Percentiles rank a stretch among this genome's conserved stretches.
Evolutionary conservation across 2,888 invertebrate genomes (phyloP).

Genomic region (Tetrapedia diversipes): DNA sequence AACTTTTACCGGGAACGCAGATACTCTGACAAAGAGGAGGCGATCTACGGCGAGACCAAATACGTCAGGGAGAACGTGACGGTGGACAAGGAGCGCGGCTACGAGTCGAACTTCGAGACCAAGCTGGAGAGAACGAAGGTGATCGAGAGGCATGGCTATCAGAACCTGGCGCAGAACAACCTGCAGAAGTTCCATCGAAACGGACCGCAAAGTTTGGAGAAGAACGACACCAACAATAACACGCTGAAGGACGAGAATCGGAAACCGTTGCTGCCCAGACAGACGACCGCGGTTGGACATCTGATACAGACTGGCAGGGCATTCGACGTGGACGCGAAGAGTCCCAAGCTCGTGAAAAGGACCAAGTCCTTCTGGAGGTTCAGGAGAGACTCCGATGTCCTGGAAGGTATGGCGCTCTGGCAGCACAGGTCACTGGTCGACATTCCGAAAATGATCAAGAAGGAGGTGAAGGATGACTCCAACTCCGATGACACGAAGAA

Average conservation of each 20-base stretch:
- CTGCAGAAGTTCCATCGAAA: conserved; percentile 55
- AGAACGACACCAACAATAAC: conserved; percentile 79
- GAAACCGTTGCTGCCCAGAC: conserved; percentile 85
- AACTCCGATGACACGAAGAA: conserved; percentile 68
- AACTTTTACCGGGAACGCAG: conserved; percentile 72
- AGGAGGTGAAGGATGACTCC: conserved; percentile 80
- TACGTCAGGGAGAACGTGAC: conserved; percentile 59
- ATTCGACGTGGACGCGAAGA: conserved; percentile 84
- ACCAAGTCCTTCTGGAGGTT: conserved; percentile 95
- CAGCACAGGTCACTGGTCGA: conserved; percentile 93
- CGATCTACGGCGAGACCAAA: conserved; percentile 78
- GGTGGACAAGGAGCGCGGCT: conserved; percentile 80
- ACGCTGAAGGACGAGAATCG: conserved; percentile 80
- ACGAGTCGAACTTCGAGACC: conserved; percentile 81
- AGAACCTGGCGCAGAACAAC: conserved; percentile 37
- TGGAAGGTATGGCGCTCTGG: conserved; percentile 95
- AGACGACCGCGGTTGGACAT: conserved; percentile 73
- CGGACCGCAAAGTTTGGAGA: conserved; percentile 62
- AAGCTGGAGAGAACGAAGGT: conserved; percentile 79
- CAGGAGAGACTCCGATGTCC: conserved; percentile 89
- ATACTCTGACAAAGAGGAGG: conserved; percentile 79
- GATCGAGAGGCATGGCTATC: conserved; percentile 73
- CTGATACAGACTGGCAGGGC: conserved; percentile 73
- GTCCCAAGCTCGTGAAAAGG: conserved; percentile 87
- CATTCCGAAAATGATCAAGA: conserved; percentile 85